Evolutionary conservation across 1,140 invertebrate genomes (phyloP).

Genomic region (Drosophila tsacasi): DNA sequence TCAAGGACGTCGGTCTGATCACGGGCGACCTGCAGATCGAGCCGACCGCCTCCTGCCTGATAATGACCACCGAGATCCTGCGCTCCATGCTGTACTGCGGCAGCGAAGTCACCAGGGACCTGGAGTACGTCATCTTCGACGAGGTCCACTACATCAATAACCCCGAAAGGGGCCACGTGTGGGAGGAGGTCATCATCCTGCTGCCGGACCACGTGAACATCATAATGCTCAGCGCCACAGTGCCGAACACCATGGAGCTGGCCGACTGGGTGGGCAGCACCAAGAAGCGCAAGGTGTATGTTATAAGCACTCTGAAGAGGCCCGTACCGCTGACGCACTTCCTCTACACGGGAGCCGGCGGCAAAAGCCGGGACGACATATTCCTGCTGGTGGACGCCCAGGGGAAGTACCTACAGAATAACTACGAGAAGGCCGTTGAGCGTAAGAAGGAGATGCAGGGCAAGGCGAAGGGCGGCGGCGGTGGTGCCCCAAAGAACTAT

Average conservation of each 20-base stretch:
- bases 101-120: conserved; percentile 96
- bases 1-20: conserved; percentile 96
- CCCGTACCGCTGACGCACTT: conserved; percentile 98
- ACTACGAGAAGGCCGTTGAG: conserved; percentile 90
- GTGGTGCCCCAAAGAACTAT: conserved; percentile 44
- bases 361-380: conserved; percentile 92
- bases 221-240: conserved; percentile 98
- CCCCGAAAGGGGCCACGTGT: conserved; percentile 98
- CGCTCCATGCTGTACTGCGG: conserved; percentile 98
- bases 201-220: conserved; percentile 97
- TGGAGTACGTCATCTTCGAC: conserved; percentile 99
- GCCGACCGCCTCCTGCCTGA: conserved; percentile 95
- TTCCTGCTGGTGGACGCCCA: conserved; percentile 94
- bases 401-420: conserved; percentile 89
- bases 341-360: conserved; percentile 94
- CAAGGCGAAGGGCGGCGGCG: conserved; percentile 52
- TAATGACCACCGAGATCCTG: conserved; percentile 99
- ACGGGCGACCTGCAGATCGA: conserved; percentile 99
- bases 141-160: conserved; percentile 99
- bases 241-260: conserved; percentile 98
- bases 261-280: conserved; percentile 98
- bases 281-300: conserved; percentile 96
- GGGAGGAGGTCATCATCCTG: conserved; percentile 99
- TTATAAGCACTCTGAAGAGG: conserved; percentile 96
- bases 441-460: conserved; percentile 86